Evolutionary conservation across 2,888 invertebrate species (phyloP), one percentile per base, ranked within the genome.

Genomic region (Syrista parreyssii): DNA sequence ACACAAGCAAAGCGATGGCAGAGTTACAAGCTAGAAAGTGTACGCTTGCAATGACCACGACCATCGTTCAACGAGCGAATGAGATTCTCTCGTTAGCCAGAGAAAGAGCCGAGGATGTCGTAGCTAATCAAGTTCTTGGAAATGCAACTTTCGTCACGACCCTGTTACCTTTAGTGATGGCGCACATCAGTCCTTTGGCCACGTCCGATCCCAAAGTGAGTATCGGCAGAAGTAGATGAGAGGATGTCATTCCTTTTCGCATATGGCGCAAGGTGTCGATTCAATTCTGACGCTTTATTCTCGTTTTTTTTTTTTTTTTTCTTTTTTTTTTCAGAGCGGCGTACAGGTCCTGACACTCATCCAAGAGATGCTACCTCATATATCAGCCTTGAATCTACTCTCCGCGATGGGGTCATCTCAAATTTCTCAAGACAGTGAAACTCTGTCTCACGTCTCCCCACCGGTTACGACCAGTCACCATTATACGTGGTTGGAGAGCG

Each of bases 401-500:
- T 91, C 92, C 30, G 88, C 89, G 4, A 89, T 91, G 87, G 92
- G 92, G 80, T 89, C 92, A 68, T 90, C 92, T 15, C 91, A 92
- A 79, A 88, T 89, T 30, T 91, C 92, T 1, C 90, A 91, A 74
- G 92, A 92, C 73, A 90, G 88, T 75, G 92, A 92, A 68, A 82
- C 81, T 71, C 90, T 90, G 75, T 75, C 85, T 4, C 89, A 90
- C 75, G 82, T 85, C 77, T 74, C 88, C 68, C 78, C 89, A 55
- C 85, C 88, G 78, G 82, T 89, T 76, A 85, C 88, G 75, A 97
- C 97, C 1, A 96, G 97, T 79, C 95, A 96, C 88, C 97, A 97
- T 92, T 98, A 97, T 90, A 96, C 97, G 6, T 95, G 97, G 93
- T 95, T 98, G 1, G 99, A 99, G 92, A 98, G 98, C 90, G 98